These are phyloP conservation scores for Caradrina clavipalpis DNA, from an alignment of 2,888 invertebrate genomes.

Conservation along the genomic window DNA sequence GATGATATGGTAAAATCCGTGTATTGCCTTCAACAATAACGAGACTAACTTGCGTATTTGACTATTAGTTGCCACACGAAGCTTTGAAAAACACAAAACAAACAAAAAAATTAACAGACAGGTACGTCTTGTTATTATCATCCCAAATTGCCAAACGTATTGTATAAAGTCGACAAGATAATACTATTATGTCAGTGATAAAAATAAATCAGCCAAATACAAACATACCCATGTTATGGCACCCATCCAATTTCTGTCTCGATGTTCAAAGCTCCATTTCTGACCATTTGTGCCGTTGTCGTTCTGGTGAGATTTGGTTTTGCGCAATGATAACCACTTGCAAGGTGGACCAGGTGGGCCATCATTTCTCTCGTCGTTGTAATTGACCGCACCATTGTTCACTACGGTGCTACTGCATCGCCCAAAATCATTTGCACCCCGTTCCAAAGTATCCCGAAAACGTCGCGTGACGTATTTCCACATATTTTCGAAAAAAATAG, in stretches of 20 bases:
- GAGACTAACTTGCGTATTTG: not conserved
- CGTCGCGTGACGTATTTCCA: constrained; percentile 90
- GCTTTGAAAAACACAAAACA: not conserved
- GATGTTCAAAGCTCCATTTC: constrained; percentile 83
- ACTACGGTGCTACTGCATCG: constrained; percentile 84
- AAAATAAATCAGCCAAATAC: constrained; percentile 61
- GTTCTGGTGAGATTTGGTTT: constrained; percentile 67
- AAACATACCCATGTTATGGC: constrained; percentile 89
- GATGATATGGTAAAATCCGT: constrained; percentile 9
- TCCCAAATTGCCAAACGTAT: not conserved
- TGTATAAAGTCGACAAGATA: constrained; percentile 29
- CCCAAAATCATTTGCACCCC: constrained; percentile 87
- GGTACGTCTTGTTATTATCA: not conserved
- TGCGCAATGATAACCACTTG: constrained; percentile 75
- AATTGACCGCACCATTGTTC: constrained; percentile 73
- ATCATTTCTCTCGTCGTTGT: constrained; percentile 75
- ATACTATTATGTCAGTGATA: constrained; percentile 47
- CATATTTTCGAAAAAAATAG: constrained; percentile 75
- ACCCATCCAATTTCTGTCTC: constrained; percentile 86
- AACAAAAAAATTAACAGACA: not conserved
- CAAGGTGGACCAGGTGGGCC: constrained; percentile 57
- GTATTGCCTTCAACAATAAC: not conserved
- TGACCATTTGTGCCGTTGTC: constrained; percentile 80
- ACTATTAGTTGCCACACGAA: not conserved
- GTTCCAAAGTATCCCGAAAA: constrained; percentile 87